Conservation (phyloP, 2,113 vertebrate genomes). For the Nothocercus nigrocapillus region DNA sequence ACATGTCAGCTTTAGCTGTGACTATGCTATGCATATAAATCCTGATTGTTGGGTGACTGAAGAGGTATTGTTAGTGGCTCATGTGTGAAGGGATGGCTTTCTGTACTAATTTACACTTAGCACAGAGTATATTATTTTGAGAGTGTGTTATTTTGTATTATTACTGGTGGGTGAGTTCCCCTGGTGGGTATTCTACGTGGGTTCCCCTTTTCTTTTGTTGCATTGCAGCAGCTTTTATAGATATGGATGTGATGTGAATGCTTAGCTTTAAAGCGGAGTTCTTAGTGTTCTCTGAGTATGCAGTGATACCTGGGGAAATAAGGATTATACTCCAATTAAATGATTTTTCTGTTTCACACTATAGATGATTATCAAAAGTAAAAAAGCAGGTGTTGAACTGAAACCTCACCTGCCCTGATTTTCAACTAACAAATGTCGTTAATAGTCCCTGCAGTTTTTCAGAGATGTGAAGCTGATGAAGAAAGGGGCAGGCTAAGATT, state of each 20-base stretch:
- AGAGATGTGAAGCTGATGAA: conserved; percentile 52
- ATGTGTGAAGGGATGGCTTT: neutral
- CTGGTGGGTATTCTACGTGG: neutral
- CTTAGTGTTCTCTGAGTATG: neutral
- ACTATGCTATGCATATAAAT: neutral
- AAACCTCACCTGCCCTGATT: neutral
- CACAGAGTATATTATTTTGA: neutral
- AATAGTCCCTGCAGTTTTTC: conserved; percentile 22
- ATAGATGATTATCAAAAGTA: neutral
- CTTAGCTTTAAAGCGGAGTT: neutral
- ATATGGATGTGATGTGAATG: neutral
- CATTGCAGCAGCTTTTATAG: neutral
- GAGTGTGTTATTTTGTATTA: neutral
- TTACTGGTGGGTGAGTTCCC: neutral
- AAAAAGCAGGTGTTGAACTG: conserved; percentile 36
- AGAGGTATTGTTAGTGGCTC: neutral
- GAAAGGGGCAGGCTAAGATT: conserved; percentile 6
- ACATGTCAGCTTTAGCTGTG: neutral
- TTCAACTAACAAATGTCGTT: conserved; percentile 41
- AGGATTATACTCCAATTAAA: neutral
- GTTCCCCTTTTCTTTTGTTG: neutral
- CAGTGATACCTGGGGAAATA: neutral
- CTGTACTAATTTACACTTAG: neutral
- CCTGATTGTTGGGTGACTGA: neutral
- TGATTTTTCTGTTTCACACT: neutral